phyloP scores from a whole-genome alignment of 2,797 vertebrate species.

The Botia almorhae region DNA sequence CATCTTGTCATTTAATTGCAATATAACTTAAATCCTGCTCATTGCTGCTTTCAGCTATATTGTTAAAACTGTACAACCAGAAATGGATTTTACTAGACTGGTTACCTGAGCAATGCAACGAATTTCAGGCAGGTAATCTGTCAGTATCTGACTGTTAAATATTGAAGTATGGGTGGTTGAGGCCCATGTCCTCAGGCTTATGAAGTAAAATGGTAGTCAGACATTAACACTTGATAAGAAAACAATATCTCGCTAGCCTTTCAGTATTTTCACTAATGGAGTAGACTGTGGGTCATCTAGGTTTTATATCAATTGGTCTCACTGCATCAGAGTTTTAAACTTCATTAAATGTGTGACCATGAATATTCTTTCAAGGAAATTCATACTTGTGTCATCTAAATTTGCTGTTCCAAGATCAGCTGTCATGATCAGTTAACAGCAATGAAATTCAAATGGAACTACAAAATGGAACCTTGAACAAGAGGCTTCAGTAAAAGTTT shows the following conservation, averaged over 20 bases:
- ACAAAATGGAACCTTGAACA: neutral
- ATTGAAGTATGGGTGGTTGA: neutral
- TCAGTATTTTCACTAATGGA: neutral
- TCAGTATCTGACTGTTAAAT: conserved; percentile 1
- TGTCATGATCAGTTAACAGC: neutral
- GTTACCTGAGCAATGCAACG: neutral
- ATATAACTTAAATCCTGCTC: too few relatives aligned
- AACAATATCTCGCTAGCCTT: conserved; percentile 8
- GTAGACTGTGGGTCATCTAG: neutral
- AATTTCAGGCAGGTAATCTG: neutral
- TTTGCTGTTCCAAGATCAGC: neutral
- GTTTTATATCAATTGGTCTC: conserved; percentile 3
- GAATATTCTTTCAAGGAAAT: conserved; percentile 9
- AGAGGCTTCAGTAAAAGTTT: too few relatives aligned
- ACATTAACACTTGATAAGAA: neutral
- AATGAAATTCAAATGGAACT: neutral
- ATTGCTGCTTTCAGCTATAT: too few relatives aligned
- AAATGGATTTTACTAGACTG: too few relatives aligned
- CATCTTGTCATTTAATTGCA: too few relatives aligned
- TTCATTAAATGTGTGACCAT: neutral
- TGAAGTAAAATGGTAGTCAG: neutral
- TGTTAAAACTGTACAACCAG: too few relatives aligned
- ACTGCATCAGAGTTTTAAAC: conserved; percentile 2
- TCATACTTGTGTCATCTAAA: neutral
- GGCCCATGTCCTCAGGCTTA: neutral